Evolutionary conservation across 2,113 vertebrate species (phyloP).

Genomic region (Phyllostomus hastatus): DNA sequence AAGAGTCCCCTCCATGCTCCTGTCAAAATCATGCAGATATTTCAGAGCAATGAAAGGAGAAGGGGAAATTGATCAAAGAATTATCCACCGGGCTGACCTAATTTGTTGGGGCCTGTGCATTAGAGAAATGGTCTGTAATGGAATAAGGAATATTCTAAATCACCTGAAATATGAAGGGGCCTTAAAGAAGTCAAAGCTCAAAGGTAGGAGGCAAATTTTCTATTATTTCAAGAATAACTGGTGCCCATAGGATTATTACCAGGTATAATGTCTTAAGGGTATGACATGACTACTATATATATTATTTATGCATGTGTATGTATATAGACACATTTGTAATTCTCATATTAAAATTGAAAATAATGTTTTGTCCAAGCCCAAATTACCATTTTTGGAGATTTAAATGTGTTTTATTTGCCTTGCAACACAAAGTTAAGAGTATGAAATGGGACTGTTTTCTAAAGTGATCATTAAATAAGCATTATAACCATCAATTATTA

Average conservation of each 20-base stretch:
- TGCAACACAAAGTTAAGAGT: neutral
- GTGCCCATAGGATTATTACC: neutral
- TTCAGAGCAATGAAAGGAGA: neutral
- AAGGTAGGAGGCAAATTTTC: neutral
- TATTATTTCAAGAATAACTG: neutral
- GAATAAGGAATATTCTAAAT: neutral
- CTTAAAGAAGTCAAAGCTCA: neutral
- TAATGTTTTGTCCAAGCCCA: neutral
- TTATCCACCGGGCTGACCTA: neutral
- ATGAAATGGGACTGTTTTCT: neutral
- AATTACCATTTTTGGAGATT: neutral
- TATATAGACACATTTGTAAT: neutral
- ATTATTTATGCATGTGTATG: neutral
- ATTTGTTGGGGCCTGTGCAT: neutral
- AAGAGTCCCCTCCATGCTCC: neutral
- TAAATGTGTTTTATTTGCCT: neutral
- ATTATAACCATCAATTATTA: neutral
- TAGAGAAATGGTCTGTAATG: neutral
- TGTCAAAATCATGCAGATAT: neutral
- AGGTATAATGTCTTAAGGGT: neutral
- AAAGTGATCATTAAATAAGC: neutral
- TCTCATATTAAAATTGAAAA: constrained; percentile 24
- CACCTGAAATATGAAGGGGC: neutral
- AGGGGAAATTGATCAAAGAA: neutral
- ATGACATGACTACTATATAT: neutral